Base-by-base conservation (phyloP, 2,113 vertebrate genomes). In the Prunella fulvescens region DNA sequence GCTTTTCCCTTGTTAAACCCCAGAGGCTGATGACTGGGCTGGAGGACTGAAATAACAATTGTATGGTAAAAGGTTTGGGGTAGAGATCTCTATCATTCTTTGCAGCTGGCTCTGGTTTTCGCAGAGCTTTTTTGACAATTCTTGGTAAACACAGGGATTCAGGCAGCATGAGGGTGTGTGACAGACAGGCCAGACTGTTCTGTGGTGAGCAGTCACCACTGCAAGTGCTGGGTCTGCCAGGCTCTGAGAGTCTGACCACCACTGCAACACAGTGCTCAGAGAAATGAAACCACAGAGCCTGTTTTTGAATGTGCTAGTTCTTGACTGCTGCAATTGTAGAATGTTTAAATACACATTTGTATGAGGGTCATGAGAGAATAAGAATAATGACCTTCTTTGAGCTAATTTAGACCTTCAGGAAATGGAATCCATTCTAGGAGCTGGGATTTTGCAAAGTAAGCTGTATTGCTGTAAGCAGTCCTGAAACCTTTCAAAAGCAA, bases 401-500 rank as follows among this genome's bases (percentile, higher is more conserved):
- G 23, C 50, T 91, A 74, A 71, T 74, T 84, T 87, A 81, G 61
- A 45, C 42, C 29, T 65, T 58, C 50, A 73, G 91, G 78, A 95
- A 92, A 73, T 53, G 7, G 7, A 72, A 54, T 48, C 65, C 16
- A 3, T 82, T 91, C n/a, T 81, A 70, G 39, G 54, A 87, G 35
- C 31, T 85, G 42, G 12, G 26, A 61, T 88, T 95, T 91, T 92
- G 73, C 33, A 6, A 40, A 81, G 44, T 69, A 50, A 86, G 29
- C 29, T 39, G 1, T 48, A 18, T 61, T 62, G 22, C 31, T 54
- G 10, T 53, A 64, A 58, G 50, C 16, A 33, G 22, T 53, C 31
- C 56, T 57, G 61, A 86, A 80, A 77, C 7, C 9, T 39, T 89
- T 86, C 77, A 65, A 56, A 26, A 87, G 20, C 25, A 53, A 61